Base-by-base conservation (phyloP, 2,888 invertebrate genomes). In the Ormyrus pomaceus region DNA sequence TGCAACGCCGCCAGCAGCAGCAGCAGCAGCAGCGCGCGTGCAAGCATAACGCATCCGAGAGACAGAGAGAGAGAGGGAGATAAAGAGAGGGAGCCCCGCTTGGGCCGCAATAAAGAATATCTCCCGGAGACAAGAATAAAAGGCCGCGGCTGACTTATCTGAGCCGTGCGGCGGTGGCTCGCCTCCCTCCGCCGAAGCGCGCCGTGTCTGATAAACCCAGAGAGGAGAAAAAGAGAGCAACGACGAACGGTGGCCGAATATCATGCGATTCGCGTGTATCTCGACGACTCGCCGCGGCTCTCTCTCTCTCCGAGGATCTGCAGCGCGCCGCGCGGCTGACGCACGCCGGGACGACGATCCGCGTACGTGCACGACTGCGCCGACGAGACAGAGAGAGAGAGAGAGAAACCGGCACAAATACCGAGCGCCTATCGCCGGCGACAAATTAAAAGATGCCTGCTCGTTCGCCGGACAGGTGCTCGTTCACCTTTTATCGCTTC, bases 91-190 rank as follows among this genome's bases (percentile, higher is more conserved):
- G 46, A 19, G 13, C 6, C 82, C 82, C 77, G 83, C 79, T 82
- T 65, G 58, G 77, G 79, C 71, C 80, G 86, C 86, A 84, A 87
- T 89, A 88, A 89, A 89, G 87, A 89, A 89, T 89, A 87, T 80
- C 45, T 86, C 84, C 84, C 79, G 84, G 86, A 87, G 88, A 87
- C 88, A 86, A 86, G 89, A 87, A 87, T 88, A 89, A 89, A 88
- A 87, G 86, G 84, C 53, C 19, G 55, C 84, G 84, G 86, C 86
- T 88, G 88, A 89, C 88, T 89, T 88, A 89, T 89, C 88, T 84
- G 86, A 87, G 84, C 85, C 86, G 19, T 2, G 53, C 19, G 48
- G 55, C 50, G 9, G 7, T 5, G 6, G 34, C 62, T 70, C 46
- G 34, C 46, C 34, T 34, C 64, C 64, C 55, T 51, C 13, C 48